Percentiles rank a stretch among this genome's conserved stretches.
These are phyloP conservation scores for Eleutherodactylus coqui DNA, from an alignment of 2,797 vertebrate genomes.

Conservation along the genomic window DNA sequence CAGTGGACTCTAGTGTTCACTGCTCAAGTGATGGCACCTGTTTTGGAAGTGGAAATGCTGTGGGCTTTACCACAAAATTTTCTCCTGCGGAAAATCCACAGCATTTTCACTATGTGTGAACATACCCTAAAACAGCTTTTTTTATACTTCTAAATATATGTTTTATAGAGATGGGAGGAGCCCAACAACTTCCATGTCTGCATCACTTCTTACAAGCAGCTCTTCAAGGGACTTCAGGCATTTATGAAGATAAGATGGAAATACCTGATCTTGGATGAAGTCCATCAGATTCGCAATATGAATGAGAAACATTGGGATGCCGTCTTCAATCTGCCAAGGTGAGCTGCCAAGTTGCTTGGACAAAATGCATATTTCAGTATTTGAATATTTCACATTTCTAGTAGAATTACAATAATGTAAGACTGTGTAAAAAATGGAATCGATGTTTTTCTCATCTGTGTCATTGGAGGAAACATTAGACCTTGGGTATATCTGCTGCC, in stretches of 20 bases:
- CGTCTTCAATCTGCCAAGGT: conserved; percentile 86
- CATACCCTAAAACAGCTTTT: background rate
- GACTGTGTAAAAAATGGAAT: background rate
- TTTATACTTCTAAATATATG: background rate
- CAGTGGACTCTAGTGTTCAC: too few species aligned
- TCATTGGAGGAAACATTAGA: too few species aligned
- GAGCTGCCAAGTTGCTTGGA: background rate
- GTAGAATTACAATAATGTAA: too few species aligned
- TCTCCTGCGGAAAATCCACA: too few species aligned
- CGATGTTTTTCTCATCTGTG: too few species aligned
- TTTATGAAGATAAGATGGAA: conserved; percentile 87
- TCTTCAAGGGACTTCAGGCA: conserved; percentile 88
- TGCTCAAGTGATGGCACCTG: too few species aligned
- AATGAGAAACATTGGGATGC: conserved; percentile 92
- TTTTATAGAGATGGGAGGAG: conserved; percentile 83
- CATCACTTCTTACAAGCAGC: conserved; percentile 91
- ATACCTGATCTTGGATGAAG: conserved; percentile 89
- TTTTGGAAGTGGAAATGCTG: too few species aligned
- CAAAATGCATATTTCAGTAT: background rate
- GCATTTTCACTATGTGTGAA: too few species aligned
- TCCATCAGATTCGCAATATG: conserved; percentile 91
- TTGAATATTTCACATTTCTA: background rate
- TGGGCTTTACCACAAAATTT: too few species aligned
- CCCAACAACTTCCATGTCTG: conserved; percentile 91
- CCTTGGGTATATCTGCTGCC: too few species aligned